These are phyloP conservation scores for Lordiphosa clarofinis DNA, from an alignment of 1,140 invertebrate species.

Conservation along the genomic window DNA sequence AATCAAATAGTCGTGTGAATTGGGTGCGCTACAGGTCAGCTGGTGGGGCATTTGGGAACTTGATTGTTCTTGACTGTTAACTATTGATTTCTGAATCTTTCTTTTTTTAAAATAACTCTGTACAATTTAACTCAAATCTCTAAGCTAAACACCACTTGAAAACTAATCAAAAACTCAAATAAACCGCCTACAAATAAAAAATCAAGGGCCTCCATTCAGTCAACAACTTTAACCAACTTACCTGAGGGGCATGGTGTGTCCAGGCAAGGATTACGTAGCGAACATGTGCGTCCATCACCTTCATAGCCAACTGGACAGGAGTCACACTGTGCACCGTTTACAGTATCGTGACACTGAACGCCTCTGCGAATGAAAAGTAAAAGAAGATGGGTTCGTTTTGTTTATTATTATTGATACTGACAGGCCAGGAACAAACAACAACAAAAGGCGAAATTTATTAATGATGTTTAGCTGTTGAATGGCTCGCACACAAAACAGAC, in stretches of 20 bases:
- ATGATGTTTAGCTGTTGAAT: slow-evolving; percentile 51
- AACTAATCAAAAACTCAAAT: slow-evolving; percentile 41
- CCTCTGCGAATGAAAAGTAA: slow-evolving; percentile 80
- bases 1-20: slow-evolving; percentile 76
- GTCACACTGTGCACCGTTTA: slow-evolving; percentile 88
- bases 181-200: slow-evolving; percentile 28
- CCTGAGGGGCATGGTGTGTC: slow-evolving; percentile 86
- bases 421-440: slow-evolving; percentile 69
- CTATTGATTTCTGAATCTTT: too few species aligned
- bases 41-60: slow-evolving; percentile 17
- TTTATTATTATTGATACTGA: slow-evolving; percentile 78
- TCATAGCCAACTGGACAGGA: slow-evolving; percentile 90
- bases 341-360: slow-evolving; percentile 88
- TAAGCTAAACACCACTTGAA: slow-evolving; percentile 44
- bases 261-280: slow-evolving; percentile 85
- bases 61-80: too few species aligned
- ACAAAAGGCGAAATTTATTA: slow-evolving; percentile 74
- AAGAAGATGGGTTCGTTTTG: slow-evolving; percentile 51
- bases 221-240: slow-evolving; percentile 59
- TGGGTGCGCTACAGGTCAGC: slow-evolving; percentile 37
- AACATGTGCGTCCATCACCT: slow-evolving; percentile 90
- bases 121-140: slow-evolving; percentile 12
- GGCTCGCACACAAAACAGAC: slow-evolving; percentile 38
- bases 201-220: slow-evolving; percentile 7
- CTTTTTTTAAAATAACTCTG: slow-evolving; percentile 4